A percentile compares a stretch with the other conserved stretches of the same genome.
Evolutionary conservation across 2,797 vertebrate species (phyloP).

Genomic region (Hirundo rustica): DNA sequence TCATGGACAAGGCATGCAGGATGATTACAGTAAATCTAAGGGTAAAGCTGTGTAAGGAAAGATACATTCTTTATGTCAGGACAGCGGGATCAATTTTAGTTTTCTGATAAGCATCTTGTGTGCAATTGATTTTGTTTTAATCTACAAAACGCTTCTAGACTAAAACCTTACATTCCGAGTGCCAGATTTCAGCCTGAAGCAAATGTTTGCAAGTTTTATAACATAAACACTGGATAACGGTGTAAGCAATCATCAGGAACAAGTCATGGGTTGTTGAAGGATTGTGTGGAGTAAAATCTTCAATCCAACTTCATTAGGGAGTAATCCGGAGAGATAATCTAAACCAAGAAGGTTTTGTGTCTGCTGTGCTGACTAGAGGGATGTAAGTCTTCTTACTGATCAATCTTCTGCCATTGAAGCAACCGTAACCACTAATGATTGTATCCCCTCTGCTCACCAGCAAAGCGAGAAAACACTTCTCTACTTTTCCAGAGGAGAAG

Average conservation of each 20-base stretch:
- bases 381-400: neutral
- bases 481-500: neutral
- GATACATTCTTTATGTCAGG: neutral
- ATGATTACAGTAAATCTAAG: neutral
- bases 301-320: neutral
- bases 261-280: neutral
- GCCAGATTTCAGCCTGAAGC: conserved; percentile 7
- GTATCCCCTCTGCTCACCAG: neutral
- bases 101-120: conserved; percentile 51
- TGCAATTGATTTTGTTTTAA: conserved; percentile 43
- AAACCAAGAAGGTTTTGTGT: neutral
- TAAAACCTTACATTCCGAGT: neutral
- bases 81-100: conserved; percentile 34
- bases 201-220: neutral
- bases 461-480: neutral
- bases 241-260: neutral
- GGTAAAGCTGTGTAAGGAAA: neutral
- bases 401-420: neutral
- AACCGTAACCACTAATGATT: neutral
- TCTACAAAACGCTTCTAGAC: neutral
- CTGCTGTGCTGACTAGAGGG: neutral
- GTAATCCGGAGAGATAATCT: neutral
- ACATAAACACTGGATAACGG: neutral
- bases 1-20: neutral
- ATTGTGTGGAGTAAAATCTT: neutral